Base-by-base conservation (phyloP, 1,140 invertebrate species). In the Aphaenogaster ashmeadi region DNA sequence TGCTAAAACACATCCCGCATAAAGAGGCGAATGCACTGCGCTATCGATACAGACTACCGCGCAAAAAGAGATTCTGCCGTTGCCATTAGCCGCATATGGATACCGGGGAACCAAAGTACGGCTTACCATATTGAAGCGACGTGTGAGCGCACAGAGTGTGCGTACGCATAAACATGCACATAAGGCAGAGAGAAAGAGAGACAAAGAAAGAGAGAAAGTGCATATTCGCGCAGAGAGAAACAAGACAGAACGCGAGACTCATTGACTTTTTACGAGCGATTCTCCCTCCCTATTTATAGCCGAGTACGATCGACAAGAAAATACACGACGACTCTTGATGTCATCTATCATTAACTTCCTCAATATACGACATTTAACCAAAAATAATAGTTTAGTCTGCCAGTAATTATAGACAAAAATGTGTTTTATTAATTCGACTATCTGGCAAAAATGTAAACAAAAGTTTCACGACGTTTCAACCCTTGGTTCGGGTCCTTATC, bases 31-130 rank as follows among this genome's bases (percentile, higher is more conserved):
- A 62, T 84, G 80, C 71, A 60, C 80, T 50, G 54, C 27, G 80
- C 69, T 75, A 84, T 84, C 80, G 80, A 84, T 84, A 62, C 80
- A 84, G 80, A 71, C 80, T 36, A 38, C 80, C 44, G 80, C 3
- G 67, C 80, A 84, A 84, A 84, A 84, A 84, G 80, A 62, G 69
- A 84, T 74, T 84, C 80, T 60, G 27, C 52, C 41, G 18, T 74
- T 74, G 80, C 80, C 54, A 84, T 75, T 84, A 84, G 41, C 69
- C 54, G 54, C 69, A 58, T 84, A 84, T 62, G 80, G 80, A 84
- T 84, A 84, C 75, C 56, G 69, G 52, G 38, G 54, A 84, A 50
- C 52, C 80, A 84, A 84, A 84, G 80, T 27, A 74, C 54, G 80
- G 72, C 44, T 84, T 83, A 27, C 67, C 67, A 50, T 60, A 75